Conservation (phyloP, 1,140 invertebrate genomes). For the Drosophila nigromelanica region DNA sequence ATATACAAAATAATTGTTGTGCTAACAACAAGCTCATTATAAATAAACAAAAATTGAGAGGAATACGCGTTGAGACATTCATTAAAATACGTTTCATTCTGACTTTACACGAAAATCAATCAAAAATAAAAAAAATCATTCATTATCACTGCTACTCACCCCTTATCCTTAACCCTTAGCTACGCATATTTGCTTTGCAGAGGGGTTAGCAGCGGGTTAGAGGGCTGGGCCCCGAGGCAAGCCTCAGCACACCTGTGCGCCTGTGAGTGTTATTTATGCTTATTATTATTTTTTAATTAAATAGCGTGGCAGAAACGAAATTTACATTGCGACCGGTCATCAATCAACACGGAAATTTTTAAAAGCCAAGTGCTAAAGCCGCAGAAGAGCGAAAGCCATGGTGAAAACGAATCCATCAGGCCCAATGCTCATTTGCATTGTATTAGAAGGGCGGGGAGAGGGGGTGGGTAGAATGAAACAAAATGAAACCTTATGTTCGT, state of each 20-base stretch:
- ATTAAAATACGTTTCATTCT: constrained; percentile 18
- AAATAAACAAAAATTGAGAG: constrained; percentile 12
- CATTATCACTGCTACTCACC: constrained; percentile 25
- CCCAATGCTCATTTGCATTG: constrained; percentile 61
- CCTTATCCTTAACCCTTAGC: background rate
- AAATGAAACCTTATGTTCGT: constrained; percentile 75
- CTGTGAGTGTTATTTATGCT: constrained; percentile 16
- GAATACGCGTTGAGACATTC: background rate
- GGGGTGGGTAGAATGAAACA: constrained; percentile 29
- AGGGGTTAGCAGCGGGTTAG: background rate
- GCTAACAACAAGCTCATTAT: constrained; percentile 14
- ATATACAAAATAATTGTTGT: constrained; percentile 1
- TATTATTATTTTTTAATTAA: constrained; percentile 40
- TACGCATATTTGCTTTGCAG: background rate
- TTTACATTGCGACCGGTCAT: constrained; percentile 43
- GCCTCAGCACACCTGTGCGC: constrained; percentile 47
- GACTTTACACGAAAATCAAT: constrained; percentile 33
- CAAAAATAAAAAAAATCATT: constrained; percentile 31
- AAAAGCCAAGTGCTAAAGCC: constrained; percentile 49
- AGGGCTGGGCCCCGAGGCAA: background rate
- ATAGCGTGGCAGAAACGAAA: constrained; percentile 31
- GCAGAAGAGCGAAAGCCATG: constrained; percentile 34
- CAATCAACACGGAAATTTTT: constrained; percentile 58
- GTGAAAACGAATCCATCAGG: constrained; percentile 67
- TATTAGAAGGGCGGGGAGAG: constrained; percentile 6